Evolutionary conservation across 2,888 invertebrate genomes (phyloP).

Genomic region (Deilephila porcellus): DNA sequence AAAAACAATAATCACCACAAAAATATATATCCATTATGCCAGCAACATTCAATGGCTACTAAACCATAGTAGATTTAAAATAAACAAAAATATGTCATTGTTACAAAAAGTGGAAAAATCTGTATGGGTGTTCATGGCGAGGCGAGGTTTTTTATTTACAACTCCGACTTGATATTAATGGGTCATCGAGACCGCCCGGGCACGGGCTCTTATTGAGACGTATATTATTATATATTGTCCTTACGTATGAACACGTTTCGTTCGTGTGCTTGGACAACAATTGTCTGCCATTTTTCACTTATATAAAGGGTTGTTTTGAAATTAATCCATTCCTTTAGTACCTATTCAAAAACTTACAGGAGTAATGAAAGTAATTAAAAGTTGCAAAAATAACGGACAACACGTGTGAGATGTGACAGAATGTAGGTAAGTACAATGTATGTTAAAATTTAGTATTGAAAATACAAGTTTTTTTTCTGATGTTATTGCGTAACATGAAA

Average conservation of each 20-base stretch:
- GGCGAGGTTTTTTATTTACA: slow-evolving; percentile 61
- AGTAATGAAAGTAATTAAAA: too few species aligned
- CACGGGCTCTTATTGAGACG: slow-evolving; percentile 63
- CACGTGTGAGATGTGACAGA: too few species aligned
- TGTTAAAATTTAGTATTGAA: too few species aligned
- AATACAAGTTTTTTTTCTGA: too few species aligned
- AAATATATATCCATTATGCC: background rate
- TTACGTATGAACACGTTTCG: slow-evolving; percentile 16
- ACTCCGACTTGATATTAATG: slow-evolving; percentile 59
- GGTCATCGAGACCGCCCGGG: slow-evolving; percentile 61
- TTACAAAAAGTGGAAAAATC: slow-evolving; percentile 24
- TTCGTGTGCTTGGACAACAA: background rate
- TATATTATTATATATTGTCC: slow-evolving; percentile 47
- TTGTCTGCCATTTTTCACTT: slow-evolving; percentile 7
- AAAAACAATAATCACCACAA: background rate
- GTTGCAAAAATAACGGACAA: too few species aligned
- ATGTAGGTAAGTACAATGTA: too few species aligned
- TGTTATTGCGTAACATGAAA: too few species aligned
- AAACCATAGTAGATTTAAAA: slow-evolving; percentile 3
- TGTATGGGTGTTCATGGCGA: slow-evolving; percentile 51
- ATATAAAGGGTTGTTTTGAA: background rate
- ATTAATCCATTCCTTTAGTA: background rate
- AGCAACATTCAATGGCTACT: background rate
- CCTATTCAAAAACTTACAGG: too few species aligned
- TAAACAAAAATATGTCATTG: slow-evolving; percentile 24